Percentiles rank a stretch among this genome's conserved stretches.
Evolutionary conservation across 2,113 vertebrate species (phyloP).

Genomic region (Noturus placidus): DNA sequence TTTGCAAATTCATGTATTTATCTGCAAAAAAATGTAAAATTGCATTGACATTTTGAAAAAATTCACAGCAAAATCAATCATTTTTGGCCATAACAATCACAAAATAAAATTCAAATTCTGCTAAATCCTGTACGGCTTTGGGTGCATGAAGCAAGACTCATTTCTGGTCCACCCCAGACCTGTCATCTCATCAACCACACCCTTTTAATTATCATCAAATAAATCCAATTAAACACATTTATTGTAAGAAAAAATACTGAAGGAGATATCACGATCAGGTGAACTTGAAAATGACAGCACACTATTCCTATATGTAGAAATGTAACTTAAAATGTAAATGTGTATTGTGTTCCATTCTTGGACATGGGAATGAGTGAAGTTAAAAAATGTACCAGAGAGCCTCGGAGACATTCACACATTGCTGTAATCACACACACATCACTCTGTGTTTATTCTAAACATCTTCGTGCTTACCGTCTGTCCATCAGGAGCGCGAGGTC

Average conservation of each 20-base stretch:
- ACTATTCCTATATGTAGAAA: background rate
- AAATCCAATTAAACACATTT: background rate
- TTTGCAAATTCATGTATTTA: no score
- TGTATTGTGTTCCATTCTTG: background rate
- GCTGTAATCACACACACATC: background rate
- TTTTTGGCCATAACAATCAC: no score
- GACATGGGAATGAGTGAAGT: background rate
- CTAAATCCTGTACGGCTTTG: background rate
- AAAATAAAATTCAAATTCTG: no score
- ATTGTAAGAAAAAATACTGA: background rate
- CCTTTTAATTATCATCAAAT: background rate
- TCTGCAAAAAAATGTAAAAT: no score
- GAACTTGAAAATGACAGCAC: background rate
- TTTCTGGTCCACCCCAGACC: background rate
- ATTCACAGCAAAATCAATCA: no score
- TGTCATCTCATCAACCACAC: background rate
- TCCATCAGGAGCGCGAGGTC: constrained; percentile 31
- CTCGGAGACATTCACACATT: background rate
- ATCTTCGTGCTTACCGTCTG: constrained; percentile 27
- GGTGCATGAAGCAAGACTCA: background rate
- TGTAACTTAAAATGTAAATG: background rate
- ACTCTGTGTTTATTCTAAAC: background rate
- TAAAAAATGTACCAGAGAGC: background rate
- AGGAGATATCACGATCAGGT: background rate
- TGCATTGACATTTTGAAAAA: no score